These are phyloP conservation scores for Chloroclystis v-ata DNA, from an alignment of 2,888 invertebrate species.

Conservation along the genomic window DNA sequence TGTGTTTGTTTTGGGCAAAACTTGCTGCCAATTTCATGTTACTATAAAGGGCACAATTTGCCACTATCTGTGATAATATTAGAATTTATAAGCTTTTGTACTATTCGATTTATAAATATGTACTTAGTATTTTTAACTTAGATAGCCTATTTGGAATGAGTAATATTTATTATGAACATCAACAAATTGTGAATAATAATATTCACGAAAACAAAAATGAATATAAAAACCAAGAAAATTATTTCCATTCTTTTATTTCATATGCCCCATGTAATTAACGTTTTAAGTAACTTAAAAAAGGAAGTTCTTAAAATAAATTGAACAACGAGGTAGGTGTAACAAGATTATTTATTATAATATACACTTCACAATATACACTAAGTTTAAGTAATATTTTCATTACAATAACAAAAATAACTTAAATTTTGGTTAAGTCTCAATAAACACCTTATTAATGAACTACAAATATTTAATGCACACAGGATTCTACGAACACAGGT, in stretches of 20 bases:
- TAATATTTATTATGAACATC: constrained; percentile 72
- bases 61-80: constrained; percentile 75
- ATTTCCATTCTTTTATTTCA: constrained; percentile 31
- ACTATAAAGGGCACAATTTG: constrained; percentile 59
- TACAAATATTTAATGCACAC: too few relatives aligned
- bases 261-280: neutral
- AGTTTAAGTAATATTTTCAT: too few relatives aligned
- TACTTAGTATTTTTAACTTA: constrained; percentile 28
- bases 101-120: constrained; percentile 32
- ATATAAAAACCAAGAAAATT: constrained; percentile 53
- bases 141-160: constrained; percentile 34
- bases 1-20: constrained; percentile 63
- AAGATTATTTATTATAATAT: too few relatives aligned
- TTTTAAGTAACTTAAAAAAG: neutral
- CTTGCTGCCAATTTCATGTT: constrained; percentile 62
- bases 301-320: too few relatives aligned
- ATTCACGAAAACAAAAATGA: constrained; percentile 67
- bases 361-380: too few relatives aligned
- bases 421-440: too few relatives aligned
- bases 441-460: too few relatives aligned
- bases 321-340: neutral
- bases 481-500: too few relatives aligned
- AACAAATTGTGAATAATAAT: constrained; percentile 53
- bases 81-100: constrained; percentile 55
- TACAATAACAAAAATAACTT: too few relatives aligned